Conservation (phyloP, 35 echinoderm and acorn worm genomes). For the Diadema setosum region DNA sequence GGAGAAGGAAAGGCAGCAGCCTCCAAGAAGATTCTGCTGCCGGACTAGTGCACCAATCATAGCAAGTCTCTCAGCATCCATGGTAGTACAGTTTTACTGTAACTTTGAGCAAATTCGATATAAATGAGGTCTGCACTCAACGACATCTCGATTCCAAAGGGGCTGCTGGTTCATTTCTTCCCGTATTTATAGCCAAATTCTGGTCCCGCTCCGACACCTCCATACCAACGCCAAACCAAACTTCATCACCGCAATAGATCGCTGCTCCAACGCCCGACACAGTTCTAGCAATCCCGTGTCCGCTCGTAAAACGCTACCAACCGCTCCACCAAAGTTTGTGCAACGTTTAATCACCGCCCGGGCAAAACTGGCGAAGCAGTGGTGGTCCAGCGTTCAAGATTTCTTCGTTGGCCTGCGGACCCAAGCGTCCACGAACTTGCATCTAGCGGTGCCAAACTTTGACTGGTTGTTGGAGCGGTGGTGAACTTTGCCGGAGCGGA, state of each 20-base stretch:
- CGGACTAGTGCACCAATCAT: too few species aligned
- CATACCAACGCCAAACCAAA: not conserved
- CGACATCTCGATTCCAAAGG: too few species aligned
- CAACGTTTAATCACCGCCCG: slow-evolving; percentile 4
- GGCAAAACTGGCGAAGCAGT: not conserved
- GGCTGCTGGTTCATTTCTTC: too few species aligned
- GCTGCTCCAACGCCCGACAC: not conserved
- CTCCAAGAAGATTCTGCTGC: too few species aligned
- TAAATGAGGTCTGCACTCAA: too few species aligned
- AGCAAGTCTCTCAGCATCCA: too few species aligned
- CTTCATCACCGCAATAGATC: not conserved
- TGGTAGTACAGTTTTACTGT: too few species aligned
- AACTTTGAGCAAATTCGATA: too few species aligned
- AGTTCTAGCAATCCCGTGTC: not conserved
- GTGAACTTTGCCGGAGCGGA: not conserved
- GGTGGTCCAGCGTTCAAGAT: not conserved
- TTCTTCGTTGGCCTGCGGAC: not conserved
- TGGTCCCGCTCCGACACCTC: not conserved
- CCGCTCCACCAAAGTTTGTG: not conserved
- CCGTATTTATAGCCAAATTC: not conserved
- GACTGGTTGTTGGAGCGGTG: not conserved
- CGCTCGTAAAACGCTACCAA: not conserved
- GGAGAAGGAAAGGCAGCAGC: too few species aligned
- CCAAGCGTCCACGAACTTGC: not conserved
- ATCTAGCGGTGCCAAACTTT: not conserved